A percentile compares a stretch with the other conserved stretches of the same genome.
These are phyloP conservation scores for Terrapene triunguis DNA, from an alignment of 2,113 vertebrate species.

Conservation along the genomic window DNA sequence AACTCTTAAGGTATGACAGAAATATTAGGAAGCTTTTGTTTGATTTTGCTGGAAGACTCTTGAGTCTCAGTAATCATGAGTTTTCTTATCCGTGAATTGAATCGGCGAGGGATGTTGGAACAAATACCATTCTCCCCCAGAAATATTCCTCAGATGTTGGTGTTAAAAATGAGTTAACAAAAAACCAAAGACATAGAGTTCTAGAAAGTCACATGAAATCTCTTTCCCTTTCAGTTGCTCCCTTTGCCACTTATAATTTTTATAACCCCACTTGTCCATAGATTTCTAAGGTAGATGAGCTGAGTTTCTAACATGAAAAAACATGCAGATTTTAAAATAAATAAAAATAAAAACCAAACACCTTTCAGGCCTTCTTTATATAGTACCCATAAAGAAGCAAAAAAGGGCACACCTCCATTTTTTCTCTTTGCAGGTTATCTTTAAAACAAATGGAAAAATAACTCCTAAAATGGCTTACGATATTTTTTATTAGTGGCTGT, in stretches of 20 bases:
- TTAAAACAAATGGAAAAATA: neutral
- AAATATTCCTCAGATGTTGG: neutral
- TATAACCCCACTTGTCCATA: neutral
- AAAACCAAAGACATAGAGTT: neutral
- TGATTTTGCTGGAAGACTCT: neutral
- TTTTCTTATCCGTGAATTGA: neutral
- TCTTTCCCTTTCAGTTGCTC: rapidly evolving
- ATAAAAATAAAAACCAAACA: neutral
- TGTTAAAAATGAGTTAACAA: neutral
- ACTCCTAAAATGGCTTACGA: neutral
- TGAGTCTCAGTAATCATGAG: neutral
- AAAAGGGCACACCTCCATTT: neutral
- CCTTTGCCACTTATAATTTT: neutral
- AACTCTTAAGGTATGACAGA: neutral
- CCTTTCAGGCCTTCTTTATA: neutral
- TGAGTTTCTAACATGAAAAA: neutral
- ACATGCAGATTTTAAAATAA: neutral
- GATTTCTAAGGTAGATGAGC: neutral
- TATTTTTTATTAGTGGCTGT: neutral
- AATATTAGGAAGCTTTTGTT: neutral
- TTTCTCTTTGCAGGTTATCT: neutral
- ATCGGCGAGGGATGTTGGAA: neutral
- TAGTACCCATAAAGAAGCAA: neutral
- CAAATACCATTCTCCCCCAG: neutral
- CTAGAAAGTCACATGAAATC: neutral